Base-by-base conservation (phyloP, 2,888 invertebrate species). In the Leucophenga maculata region DNA sequence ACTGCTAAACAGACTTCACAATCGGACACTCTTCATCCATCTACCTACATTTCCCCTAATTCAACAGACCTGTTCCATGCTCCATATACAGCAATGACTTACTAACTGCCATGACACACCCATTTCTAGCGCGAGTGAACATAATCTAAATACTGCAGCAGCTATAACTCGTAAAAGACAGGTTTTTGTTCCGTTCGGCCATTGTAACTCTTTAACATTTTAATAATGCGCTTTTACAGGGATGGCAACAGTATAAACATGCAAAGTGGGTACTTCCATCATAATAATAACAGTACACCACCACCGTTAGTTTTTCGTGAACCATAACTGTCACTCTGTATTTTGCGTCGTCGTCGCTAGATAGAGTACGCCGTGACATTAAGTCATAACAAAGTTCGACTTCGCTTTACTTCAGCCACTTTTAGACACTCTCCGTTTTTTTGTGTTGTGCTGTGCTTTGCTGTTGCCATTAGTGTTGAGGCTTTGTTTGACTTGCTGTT, bases 111-210 rank as follows among this genome's bases (percentile, higher is more conserved):
- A 4, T 39, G 8, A 39, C 39, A 39, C 39, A 11, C 39, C 39
- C 39, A 39, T 39, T 39, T 39, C 8, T 39, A 31, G 8, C 1
- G 26, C 22, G 6, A 11, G 22, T 59, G 48, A 57, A 44, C 64
- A 67, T 55, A 64, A 64, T 70, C 71, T 74, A 78, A 76, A 68
- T 54, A 76, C 73, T 85, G 80, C 86, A 78, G 86, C 83, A 85
- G 81, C 85, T 82, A 85, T 86, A 87, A 87, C 85, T 82, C 79
- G 82, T 76, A 82, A 78, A 84, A 84, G 8, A 11, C 8, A 8
- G 8, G 8, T 8, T 39, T 39, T 39, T 39, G 8, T 39, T 39
- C 8, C 8, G 3, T 32, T 32, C 8, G 32, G n/a, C n/a, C n/a
- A n/a, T n/a, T n/a, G n/a, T 26, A 26, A 26, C 26, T 26, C 86